Base-by-base conservation (phyloP, 2,797 vertebrate species). In the Coregonus suidteri region DNA sequence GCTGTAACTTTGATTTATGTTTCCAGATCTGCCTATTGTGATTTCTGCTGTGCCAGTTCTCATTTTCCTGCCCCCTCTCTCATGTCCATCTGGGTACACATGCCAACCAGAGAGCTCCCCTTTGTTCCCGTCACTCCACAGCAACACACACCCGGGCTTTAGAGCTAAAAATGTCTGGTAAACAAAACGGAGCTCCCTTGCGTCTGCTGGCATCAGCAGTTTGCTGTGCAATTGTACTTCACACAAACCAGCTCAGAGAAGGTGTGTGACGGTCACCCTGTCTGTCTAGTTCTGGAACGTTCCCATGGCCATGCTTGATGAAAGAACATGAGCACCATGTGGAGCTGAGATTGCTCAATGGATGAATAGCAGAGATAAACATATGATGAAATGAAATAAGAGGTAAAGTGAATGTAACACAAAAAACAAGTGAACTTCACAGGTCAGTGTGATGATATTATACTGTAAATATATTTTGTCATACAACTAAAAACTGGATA, bases 141-240 rank as follows among this genome's bases (percentile, higher is more conserved):
- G 83, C 83, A 74, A 81, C 81, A 56, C 41, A 82, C 77, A 71
- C 79, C 78, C 74, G 66, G 78, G 86, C 89, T 90, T 82, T 88
- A 87, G 88, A 90, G 88, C 86, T 86, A 85, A 92, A 93, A 93
- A 90, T 91, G 91, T 93, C 91, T 92, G 89, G 88, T 93, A 93
- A 94, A 94, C 93, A 94, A 91, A 93, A 93, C 85, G 65, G 91
- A 91, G 91, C 91, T 92, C 91, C 90, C 86, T 90, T 91, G 91
- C 84, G 83, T 92, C 90, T 95, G 94, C 93, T 94, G 91, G 83
- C 89, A 93, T 95, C 94, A 94, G 94, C 94, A 94, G 91, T 95
- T 94, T 93, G 88, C 83, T 83, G 84, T 80, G 83, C 89, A 90
- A 93, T 94, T 95, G 92, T 93, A 91, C 92, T 92, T 92, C 88